Evolutionary conservation across 2,113 vertebrate genomes (phyloP), one percentile per base, ranked within the genome.

Genomic region (Tupaia chinensis): DNA sequence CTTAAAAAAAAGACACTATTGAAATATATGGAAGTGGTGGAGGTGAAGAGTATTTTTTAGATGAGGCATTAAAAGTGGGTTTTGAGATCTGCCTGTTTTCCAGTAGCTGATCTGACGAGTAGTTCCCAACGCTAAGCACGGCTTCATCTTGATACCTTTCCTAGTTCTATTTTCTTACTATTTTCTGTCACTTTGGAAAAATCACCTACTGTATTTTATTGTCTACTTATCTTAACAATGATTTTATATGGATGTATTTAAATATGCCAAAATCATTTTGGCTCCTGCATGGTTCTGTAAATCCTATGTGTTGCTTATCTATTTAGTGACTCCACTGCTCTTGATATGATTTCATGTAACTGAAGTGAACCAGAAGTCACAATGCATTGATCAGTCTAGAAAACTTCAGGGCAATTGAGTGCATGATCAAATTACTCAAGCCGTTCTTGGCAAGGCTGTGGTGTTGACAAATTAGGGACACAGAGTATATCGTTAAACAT

Each of bases 281-380:
- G 70, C 16, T 56, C 69, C 61, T 34, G 60, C 29, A 54, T 15
- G 20, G n/a, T 72, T 93, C 69, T 93, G 10, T 92, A 93, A 89
- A 74, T 92, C 65, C 44, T 73, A 91, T n/a, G 22, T 12, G 4
- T 86, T 65, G 29, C 73, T 72, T 61, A 34, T 54, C 29, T 78
- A 7, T 93, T 95, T 86, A 94, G 0, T 1, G 2, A 29, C 68
- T 94, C 60, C 53, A 73, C 11, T 93, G 66, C 78, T 4, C 1
- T 77, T 92, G 84, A 79, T 95, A 88, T 13, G 91, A 81, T 83
- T 90, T 79, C 44, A 32, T 34, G 0, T 97, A 44, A 95, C 93
- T 84, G 89, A 94, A 96, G 58, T 88, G 93, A 95, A 61, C 58
- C 5, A 44, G 60, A 70, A 14, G 11, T 56, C 79, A 69, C 15